These are phyloP conservation scores for Geothlypis trichas DNA, from an alignment of 2,113 vertebrate species.

Conservation along the genomic window DNA sequence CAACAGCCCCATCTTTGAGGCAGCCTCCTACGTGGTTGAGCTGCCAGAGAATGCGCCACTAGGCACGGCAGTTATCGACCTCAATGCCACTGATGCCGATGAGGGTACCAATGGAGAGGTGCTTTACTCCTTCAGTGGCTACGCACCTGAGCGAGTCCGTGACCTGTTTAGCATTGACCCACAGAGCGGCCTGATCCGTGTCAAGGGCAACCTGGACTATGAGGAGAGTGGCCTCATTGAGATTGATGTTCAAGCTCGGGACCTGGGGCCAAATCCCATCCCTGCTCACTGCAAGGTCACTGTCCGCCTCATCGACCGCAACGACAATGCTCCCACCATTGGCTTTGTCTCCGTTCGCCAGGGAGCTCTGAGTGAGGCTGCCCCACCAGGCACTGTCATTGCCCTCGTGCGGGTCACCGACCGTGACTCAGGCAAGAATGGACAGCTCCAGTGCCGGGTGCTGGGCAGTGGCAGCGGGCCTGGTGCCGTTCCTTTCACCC, in stretches of 20 bases:
- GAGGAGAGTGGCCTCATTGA: slow-evolving; percentile 94
- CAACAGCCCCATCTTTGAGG: slow-evolving; percentile 95
- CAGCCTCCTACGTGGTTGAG: slow-evolving; percentile 92
- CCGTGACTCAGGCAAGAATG: slow-evolving; percentile 93
- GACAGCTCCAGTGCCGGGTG: slow-evolving; percentile 94
- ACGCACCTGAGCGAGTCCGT: slow-evolving; percentile 90
- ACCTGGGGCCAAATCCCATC: slow-evolving; percentile 95
- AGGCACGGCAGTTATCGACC: slow-evolving; percentile 90
- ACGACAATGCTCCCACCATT: slow-evolving; percentile 96
- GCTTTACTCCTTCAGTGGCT: slow-evolving; percentile 95
- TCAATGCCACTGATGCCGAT: slow-evolving; percentile 96
- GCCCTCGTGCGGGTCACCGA: slow-evolving; percentile 95
- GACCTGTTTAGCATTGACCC: slow-evolving; percentile 97
- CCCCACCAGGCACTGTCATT: slow-evolving; percentile 93
- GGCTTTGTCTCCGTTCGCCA: slow-evolving; percentile 96
- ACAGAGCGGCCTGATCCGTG: slow-evolving; percentile 92
- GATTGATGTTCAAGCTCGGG: slow-evolving; percentile 95
- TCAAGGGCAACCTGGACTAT: slow-evolving; percentile 95
- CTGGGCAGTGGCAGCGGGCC: slow-evolving; percentile 76
- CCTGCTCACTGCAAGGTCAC: slow-evolving; percentile 98
- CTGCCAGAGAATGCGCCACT: slow-evolving; percentile 91
- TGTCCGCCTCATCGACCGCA: slow-evolving; percentile 92
- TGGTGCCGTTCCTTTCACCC: slow-evolving; percentile 86
- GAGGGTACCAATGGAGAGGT: slow-evolving; percentile 96
- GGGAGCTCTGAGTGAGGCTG: slow-evolving; percentile 96